Conservation (phyloP, 2,113 vertebrate genomes). For the Podarcis raffonei region DNA sequence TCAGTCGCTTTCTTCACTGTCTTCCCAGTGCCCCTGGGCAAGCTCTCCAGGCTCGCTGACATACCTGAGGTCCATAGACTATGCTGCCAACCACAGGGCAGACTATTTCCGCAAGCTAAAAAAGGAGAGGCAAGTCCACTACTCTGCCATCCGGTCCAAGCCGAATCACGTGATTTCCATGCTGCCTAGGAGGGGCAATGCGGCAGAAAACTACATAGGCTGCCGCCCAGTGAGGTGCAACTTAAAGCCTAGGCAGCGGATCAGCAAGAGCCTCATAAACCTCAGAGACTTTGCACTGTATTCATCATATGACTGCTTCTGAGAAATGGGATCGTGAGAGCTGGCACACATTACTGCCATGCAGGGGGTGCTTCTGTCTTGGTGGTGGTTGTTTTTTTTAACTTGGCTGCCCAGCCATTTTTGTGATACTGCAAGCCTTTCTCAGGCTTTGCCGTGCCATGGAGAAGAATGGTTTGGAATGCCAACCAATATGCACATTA, state of each 20-base stretch:
- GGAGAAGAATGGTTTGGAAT: background rate
- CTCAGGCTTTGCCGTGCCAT: background rate
- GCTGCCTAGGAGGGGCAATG: conserved; percentile 79
- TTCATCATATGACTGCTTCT: conserved; percentile 56
- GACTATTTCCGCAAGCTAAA: conserved; percentile 84
- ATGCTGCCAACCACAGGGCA: conserved; percentile 56
- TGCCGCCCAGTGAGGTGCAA: conserved; percentile 46
- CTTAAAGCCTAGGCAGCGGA: conserved; percentile 64
- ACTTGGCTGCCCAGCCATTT: no score
- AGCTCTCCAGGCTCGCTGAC: conserved; percentile 64
- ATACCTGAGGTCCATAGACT: conserved; percentile 68
- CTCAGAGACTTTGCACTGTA: conserved; percentile 61
- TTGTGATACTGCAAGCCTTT: no score
- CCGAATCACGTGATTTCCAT: conserved; percentile 88
- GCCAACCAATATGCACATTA: background rate
- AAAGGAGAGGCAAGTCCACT: conserved; percentile 86
- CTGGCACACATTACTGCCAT: background rate
- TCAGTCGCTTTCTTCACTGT: no score
- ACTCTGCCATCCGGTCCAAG: conserved; percentile 84
- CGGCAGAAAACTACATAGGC: conserved; percentile 72
- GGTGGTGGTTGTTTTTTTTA: no score
- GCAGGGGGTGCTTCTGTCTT: no score
- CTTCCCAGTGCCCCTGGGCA: conserved; percentile 47
- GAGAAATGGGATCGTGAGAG: background rate
- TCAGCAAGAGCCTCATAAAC: conserved; percentile 68